A percentile compares a stretch with the other conserved stretches of the same genome.
Conservation (phyloP, 1,140 invertebrate species). For the Holotrichia oblita region DNA sequence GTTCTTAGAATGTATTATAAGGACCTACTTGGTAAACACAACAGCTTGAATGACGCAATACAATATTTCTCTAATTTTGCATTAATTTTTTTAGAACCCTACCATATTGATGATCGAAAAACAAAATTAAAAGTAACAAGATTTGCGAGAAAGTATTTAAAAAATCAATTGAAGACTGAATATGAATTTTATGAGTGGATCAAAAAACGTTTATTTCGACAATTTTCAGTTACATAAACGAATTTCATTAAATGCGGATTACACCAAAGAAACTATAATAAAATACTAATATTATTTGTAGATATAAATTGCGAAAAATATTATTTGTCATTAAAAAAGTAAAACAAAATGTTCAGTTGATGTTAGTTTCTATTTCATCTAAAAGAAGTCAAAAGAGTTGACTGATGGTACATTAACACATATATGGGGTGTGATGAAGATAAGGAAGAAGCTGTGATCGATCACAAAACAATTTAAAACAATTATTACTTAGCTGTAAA, state of each 20-base stretch:
- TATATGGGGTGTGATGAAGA: too few relatives aligned
- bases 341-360: too few relatives aligned
- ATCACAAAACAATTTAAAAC: too few relatives aligned
- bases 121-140: constrained; percentile 53
- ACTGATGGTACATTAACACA: too few relatives aligned
- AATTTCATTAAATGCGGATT: background rate
- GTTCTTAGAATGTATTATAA: constrained; percentile 65
- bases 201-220: constrained; percentile 65
- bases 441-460: too few relatives aligned
- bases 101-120: constrained; percentile 56
- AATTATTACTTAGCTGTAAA: too few relatives aligned
- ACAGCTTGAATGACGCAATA: too few relatives aligned
- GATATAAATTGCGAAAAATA: too few relatives aligned
- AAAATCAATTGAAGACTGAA: constrained; percentile 64
- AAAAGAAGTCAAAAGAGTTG: too few relatives aligned
- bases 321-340: too few relatives aligned
- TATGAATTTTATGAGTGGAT: constrained; percentile 73
- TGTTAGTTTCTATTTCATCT: too few relatives aligned
- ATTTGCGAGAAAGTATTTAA: constrained; percentile 56
- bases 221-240: constrained; percentile 49
- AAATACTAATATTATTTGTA: background rate
- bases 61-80: background rate
- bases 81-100: constrained; percentile 54
- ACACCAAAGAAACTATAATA: background rate
- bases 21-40: constrained; percentile 64